Base-by-base conservation (phyloP, 2,797 vertebrate genomes). In the Leptoclinus maculatus region DNA sequence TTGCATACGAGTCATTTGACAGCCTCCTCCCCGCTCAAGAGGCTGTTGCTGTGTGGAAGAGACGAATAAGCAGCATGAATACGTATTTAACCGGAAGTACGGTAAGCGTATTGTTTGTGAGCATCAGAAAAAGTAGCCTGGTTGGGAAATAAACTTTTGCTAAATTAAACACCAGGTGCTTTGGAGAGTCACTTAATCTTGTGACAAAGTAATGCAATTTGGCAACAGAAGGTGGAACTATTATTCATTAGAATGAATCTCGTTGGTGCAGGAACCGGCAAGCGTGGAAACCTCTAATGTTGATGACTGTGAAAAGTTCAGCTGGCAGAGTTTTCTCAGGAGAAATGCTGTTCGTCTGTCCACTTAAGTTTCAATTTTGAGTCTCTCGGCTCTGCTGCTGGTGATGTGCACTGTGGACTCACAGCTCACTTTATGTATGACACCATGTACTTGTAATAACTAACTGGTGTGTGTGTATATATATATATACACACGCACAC, bases 121-220 rank as follows among this genome's bases (percentile, higher is more conserved):
- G 58, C 0, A 16, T 71, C 34, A 78, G 66, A 76, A 71, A 76
- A 75, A 69, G 23, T 36, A 34, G 41, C 29, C 63, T 4, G 47
- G 12, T 27, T 81, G 74, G 45, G 62, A 80, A 86, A 84, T 87
- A 27, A 80, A 68, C 78, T 74, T 85, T 83, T 67, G 54, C 69
- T 82, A 83, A 86, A 89, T 88, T 49, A 87, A 84, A 83, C 83
- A 80, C 72, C 72, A 7, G 65, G 27, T 57, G 68, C 74, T 56
- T 67, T 63, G 60, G 63, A 73, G 75, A 86, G 79, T 78, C 76
- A 63, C 74, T 89, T 83, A n/a, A 80, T 84, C 85, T 75, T 79
- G 69, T 77, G 69, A 83, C 63, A 78, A 62, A 87, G 63, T 76
- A 68, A 83, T 38, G 68, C 63, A 70, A 49, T 56, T 60, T 67